These are phyloP conservation scores for Harpalus rubripes DNA, from an alignment of 2,888 invertebrate genomes.

Conservation along the genomic window DNA sequence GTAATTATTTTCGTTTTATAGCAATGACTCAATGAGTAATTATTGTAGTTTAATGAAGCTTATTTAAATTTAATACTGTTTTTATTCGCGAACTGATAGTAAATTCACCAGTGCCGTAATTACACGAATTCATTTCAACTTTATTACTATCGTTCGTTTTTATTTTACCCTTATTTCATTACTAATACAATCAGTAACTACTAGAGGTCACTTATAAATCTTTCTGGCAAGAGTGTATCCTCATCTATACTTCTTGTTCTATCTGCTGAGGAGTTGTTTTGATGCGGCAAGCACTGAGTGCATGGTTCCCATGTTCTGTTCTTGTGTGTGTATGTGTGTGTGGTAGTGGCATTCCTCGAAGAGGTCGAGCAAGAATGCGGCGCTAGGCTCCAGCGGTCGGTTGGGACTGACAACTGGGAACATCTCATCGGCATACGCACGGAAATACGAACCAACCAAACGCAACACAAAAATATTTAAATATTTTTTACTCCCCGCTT, in stretches of 20 bases:
- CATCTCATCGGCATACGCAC: background rate
- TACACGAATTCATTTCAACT: background rate
- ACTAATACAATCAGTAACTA: too few relatives aligned
- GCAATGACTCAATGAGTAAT: background rate
- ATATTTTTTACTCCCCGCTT: too few relatives aligned
- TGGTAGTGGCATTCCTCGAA: constrained; percentile 60
- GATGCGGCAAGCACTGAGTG: background rate
- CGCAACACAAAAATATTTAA: too few relatives aligned
- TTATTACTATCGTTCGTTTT: background rate
- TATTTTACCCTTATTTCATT: background rate
- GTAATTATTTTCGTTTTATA: background rate
- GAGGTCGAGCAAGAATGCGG: constrained; percentile 63
- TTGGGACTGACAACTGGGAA: constrained; percentile 6
- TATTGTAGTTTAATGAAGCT: background rate
- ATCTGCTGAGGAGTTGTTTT: background rate
- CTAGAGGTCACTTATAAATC: too few relatives aligned
- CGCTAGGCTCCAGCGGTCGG: constrained; percentile 41
- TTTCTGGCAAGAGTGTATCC: too few relatives aligned
- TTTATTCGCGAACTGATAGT: background rate
- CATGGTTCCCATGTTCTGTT: background rate
- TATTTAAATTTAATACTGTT: background rate
- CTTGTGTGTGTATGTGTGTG: constrained; percentile 33
- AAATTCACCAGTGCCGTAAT: background rate
- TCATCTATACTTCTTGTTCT: background rate
- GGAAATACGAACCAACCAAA: background rate